Evolutionary conservation across 2,797 vertebrate species (phyloP).

Genomic region (Thaleichthys pacificus): DNA sequence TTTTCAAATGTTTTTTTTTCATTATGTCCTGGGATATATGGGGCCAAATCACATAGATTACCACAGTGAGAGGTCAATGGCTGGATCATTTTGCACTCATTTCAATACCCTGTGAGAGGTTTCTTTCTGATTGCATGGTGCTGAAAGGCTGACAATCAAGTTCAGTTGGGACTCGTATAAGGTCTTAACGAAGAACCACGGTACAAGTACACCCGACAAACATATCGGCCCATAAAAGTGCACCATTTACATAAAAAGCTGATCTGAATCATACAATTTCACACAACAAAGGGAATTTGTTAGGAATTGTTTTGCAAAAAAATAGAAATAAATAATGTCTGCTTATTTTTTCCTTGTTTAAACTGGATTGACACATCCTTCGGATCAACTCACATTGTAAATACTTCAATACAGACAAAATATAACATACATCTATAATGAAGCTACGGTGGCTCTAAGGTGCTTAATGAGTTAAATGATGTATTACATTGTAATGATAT

Average conservation of each 20-base stretch:
- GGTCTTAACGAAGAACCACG: not conserved
- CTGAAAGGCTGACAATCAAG: slow-evolving; percentile 18
- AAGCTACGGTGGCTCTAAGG: no score
- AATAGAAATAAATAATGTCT: no score
- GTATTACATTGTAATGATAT: no score
- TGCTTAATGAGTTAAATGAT: no score
- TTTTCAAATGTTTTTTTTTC: slow-evolving; percentile 41
- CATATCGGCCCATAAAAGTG: not conserved
- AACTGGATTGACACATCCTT: no score
- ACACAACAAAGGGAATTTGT: not conserved
- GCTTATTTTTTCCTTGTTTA: no score
- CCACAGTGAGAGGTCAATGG: slow-evolving; percentile 51
- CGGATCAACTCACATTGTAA: no score
- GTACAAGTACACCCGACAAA: not conserved
- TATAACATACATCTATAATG: no score
- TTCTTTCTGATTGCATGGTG: slow-evolving; percentile 32
- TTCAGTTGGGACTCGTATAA: not conserved
- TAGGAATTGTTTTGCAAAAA: no score
- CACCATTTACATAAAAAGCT: not conserved
- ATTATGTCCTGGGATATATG: slow-evolving; percentile 29
- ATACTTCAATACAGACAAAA: no score
- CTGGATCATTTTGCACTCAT: slow-evolving; percentile 43
- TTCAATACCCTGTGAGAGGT: slow-evolving; percentile 33
- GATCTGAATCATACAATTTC: not conserved
- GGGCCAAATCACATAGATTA: slow-evolving; percentile 31